Evolutionary conservation across 1,140 invertebrate genomes (phyloP), one percentile per base, ranked within the genome.

Genomic region (Scaptodrosophila lebanonensis): DNA sequence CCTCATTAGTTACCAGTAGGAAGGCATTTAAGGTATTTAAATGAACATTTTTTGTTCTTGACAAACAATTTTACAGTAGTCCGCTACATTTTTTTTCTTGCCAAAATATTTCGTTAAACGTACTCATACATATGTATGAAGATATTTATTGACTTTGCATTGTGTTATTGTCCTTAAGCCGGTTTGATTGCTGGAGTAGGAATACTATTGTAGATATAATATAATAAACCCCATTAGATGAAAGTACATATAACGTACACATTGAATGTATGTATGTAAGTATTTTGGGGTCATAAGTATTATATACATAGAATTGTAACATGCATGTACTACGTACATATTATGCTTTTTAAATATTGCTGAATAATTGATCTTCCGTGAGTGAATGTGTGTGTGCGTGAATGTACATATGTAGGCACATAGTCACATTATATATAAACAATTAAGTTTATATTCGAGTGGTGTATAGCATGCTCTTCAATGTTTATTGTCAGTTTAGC

Each of bases 231-330:
- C n/a, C n/a, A n/a, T n/a, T n/a, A n/a, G n/a, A n/a, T n/a, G n/a
- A n/a, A n/a, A n/a, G n/a, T n/a, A n/a, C n/a, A n/a, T n/a, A n/a
- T n/a, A n/a, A n/a, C n/a, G n/a, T n/a, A n/a, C n/a, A n/a, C n/a
- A n/a, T n/a, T n/a, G n/a, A n/a, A n/a, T n/a, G n/a, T n/a, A n/a
- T n/a, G n/a, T n/a, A n/a, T n/a, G n/a, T n/a, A n/a, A 9, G 11
- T 40, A 35, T 44, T 54, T 59, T 66, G 71, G 68, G 72, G 63
- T 76, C 72, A 72, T 63, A 77, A 63, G 67, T 72, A 77, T 79
- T 8, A 33, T 5, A 20, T n/a, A 25, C 1, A 36, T 8, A 35
- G 11, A 9, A 3, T 11, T 50, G 39, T 48, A 20, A 11, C 9
- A 33, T 15, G 13, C 17, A 4, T 3, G 9, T 11, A 33, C 25